Evolutionary conservation across 2,113 vertebrate genomes (phyloP).

Genomic region (Paramormyrops kingsleyae): DNA sequence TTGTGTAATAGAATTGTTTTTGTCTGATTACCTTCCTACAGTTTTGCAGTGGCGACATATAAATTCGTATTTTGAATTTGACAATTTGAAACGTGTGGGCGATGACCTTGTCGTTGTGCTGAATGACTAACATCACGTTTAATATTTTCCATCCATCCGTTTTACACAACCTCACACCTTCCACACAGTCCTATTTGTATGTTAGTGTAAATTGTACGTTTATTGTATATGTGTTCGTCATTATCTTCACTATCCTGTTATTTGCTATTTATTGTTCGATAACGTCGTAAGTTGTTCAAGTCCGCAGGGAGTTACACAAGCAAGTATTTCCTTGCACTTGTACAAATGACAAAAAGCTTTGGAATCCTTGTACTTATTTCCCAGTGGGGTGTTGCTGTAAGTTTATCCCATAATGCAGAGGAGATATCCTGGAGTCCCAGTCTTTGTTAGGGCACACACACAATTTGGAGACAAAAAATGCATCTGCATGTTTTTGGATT

Average conservation of each 20-base stretch:
- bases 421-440: not conserved
- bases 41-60: not conserved
- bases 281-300: not conserved
- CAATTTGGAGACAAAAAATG: not conserved
- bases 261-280: not conserved
- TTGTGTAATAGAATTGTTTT: not conserved
- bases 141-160: not conserved
- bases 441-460: not conserved
- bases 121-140: not conserved
- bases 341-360: not conserved
- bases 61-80: not conserved
- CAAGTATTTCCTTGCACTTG: not conserved
- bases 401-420: not conserved
- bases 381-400: not conserved
- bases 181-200: not conserved
- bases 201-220: not conserved
- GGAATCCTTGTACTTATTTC: not conserved
- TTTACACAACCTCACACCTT: not conserved
- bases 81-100: not conserved
- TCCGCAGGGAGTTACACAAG: not conserved
- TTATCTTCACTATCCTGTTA: not conserved
- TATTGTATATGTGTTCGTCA: not conserved
- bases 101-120: not conserved
- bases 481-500: not conserved
- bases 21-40: not conserved